Evolutionary conservation across 2,888 invertebrate species (phyloP), one percentile per base, ranked within the genome.

Genomic region (Dicycla oo): DNA sequence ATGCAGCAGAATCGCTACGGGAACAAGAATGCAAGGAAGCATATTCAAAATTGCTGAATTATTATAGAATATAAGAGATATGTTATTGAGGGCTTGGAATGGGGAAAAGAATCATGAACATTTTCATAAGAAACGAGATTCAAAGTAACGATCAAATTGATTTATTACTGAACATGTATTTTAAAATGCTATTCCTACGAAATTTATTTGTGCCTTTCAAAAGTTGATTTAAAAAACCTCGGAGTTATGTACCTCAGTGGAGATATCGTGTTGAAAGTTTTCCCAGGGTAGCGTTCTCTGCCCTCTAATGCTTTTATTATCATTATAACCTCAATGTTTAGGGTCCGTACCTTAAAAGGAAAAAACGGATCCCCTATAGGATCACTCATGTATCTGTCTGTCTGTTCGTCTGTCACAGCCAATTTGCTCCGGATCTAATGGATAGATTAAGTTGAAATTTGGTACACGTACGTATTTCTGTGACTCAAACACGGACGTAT

Each of bases 301-400:
- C 13, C 38, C 38, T 47, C 30, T 40, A 40, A 6, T 13, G 45
- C n/a, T 20, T 68, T 45, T 60, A 69, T 40, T 47, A n/a, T 23
- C 45, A 18, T 11, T 30, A 51, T 40, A 30, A 77, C 47, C 40
- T 53, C 3, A 69, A 69, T n/a, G n/a, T n/a, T n/a, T n/a, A n/a
- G n/a, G n/a, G n/a, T n/a, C n/a, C n/a, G n/a, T n/a, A n/a, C n/a
- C n/a, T n/a, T n/a, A n/a, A n/a, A n/a, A n/a, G n/a, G n/a, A n/a
- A n/a, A n/a, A n/a, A n/a, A n/a, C n/a, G n/a, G n/a, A n/a, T n/a
- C n/a, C n/a, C n/a, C n/a, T n/a, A n/a, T n/a, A n/a, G n/a, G n/a
- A n/a, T n/a, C n/a, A n/a, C n/a, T n/a, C n/a, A n/a, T n/a, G n/a
- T n/a, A n/a, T n/a, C n/a, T n/a, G n/a, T n/a, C n/a, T n/a, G n/a